Conservation (phyloP, 2,888 invertebrate genomes). For the Caenorhabditis sulstoni region DNA sequence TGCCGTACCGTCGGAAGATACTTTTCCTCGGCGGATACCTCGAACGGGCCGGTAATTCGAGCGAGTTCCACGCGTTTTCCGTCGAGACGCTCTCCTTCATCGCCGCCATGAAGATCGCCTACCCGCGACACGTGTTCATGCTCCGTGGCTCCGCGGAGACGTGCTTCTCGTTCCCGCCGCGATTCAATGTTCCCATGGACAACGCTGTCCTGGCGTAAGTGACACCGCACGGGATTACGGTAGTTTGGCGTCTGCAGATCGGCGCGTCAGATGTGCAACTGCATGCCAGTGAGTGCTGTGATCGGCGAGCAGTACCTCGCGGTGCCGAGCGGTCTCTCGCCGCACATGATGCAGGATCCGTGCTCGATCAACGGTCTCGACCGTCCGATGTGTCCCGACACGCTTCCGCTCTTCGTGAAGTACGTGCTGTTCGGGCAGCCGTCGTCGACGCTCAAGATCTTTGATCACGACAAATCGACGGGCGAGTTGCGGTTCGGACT, state of each 20-base stretch:
- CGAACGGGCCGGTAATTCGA: neutral
- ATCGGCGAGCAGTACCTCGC: slow-evolving; percentile 18
- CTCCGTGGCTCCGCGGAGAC: slow-evolving; percentile 36
- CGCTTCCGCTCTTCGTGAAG: neutral
- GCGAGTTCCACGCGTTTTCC: slow-evolving; percentile 9
- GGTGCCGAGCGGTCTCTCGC: slow-evolving; percentile 26
- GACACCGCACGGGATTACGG: no score
- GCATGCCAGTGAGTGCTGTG: slow-evolving; percentile 9
- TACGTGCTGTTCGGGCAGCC: slow-evolving; percentile 35
- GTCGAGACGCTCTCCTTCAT: slow-evolving; percentile 27
- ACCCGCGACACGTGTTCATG: slow-evolving; percentile 39
- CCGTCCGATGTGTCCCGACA: slow-evolving; percentile 21
- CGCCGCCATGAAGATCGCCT: slow-evolving; percentile 40
- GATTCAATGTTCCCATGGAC: slow-evolving; percentile 14
- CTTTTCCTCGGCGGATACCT: slow-evolving; percentile 36
- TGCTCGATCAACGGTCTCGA: neutral
- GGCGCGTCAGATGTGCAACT: slow-evolving; percentile 42
- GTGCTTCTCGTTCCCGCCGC: slow-evolving; percentile 9
- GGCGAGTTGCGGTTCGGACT: slow-evolving; percentile 14
- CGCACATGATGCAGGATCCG: slow-evolving; percentile 20
- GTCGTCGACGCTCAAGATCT: slow-evolving; percentile 2
- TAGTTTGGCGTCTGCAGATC: slow-evolving; percentile 9
- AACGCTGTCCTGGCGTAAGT: slow-evolving; percentile 26
- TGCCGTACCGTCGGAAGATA: slow-evolving; percentile 24
- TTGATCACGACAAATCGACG: slow-evolving; percentile 6